Evolutionary conservation across 2,113 vertebrate species (phyloP), one percentile per base, ranked within the genome.

Genomic region (Gobio gobio): DNA sequence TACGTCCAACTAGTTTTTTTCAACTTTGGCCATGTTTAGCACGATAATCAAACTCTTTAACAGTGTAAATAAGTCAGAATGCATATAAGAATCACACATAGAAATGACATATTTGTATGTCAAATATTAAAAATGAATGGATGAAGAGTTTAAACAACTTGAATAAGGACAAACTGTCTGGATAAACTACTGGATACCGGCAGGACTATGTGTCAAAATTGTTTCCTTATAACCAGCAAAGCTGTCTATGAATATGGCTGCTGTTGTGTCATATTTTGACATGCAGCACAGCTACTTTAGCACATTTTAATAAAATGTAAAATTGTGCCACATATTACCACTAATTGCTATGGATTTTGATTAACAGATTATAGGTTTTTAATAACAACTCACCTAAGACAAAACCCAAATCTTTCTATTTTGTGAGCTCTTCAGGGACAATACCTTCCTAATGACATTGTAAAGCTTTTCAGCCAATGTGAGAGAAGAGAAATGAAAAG

Each of bases 401-500:
- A 72, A 86, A 86, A 83, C 0, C 1, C 70, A 88, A 56, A 70
- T 29, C 36, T 40, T 70, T 70, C 8, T 76, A 59, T 43, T 33
- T 81, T 49, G 24, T 66, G 18, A 82, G 59, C 73, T 61, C 33
- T 86, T 89, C 86, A 86, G 82, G 88, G 83, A 87, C 86, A 84
- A 89, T 92, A 89, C 79, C 77, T 84, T 87, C 84, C 87, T 91
- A 92, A 90, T 92, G 89, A 88, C 88, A 90, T 89, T 89, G 83
- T 85, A 87, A 91, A 90, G 87, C 87, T 88, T 92, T 90, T 92
- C 80, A 90, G 83, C 84, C 89, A 86, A 87, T 89, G 91, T 93
- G 86, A 86, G 87, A 88, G 73, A 68, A 75, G 73, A 75, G 83
- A 45, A 24, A 61, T 33, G 49, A 85, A 78, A 36, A 78, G n/a